Conservation (phyloP, 2,888 invertebrate genomes). For the Morpho helenor region DNA sequence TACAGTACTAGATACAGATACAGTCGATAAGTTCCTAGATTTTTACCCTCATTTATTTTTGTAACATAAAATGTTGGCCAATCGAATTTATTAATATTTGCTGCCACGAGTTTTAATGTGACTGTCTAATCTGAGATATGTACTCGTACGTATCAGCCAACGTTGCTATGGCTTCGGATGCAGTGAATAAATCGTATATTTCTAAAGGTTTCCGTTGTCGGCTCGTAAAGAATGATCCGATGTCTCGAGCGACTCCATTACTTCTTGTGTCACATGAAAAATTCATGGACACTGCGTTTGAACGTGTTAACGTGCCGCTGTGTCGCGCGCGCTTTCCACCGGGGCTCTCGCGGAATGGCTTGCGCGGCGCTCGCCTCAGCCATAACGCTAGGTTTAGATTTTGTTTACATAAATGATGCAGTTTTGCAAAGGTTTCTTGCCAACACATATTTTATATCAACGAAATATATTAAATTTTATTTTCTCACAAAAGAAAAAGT, state of each 20-base stretch:
- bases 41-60: too few relatives aligned
- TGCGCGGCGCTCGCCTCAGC: conserved; percentile 33
- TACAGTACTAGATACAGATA: too few relatives aligned
- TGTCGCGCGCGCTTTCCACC: conserved; percentile 53
- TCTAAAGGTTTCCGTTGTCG: conserved; percentile 66
- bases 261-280: conserved; percentile 71
- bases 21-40: too few relatives aligned
- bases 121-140: too few relatives aligned
- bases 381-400: conserved; percentile 22
- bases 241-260: conserved; percentile 70
- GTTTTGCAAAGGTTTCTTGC: not conserved
- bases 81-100: too few relatives aligned
- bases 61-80: too few relatives aligned
- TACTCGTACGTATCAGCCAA: too few relatives aligned
- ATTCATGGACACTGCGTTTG: conserved; percentile 66
- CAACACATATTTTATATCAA: too few relatives aligned
- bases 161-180: not conserved
- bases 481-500: too few relatives aligned
- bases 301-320: conserved; percentile 57
- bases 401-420: conserved; percentile 12
- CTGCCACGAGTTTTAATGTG: too few relatives aligned
- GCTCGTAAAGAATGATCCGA: conserved; percentile 76
- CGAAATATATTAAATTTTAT: too few relatives aligned
- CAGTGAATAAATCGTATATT: conserved; percentile 54
- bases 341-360: conserved; percentile 48